These are phyloP conservation scores for Polydrusus tereticollis DNA, from an alignment of 2,888 invertebrate genomes.

Conservation along the genomic window DNA sequence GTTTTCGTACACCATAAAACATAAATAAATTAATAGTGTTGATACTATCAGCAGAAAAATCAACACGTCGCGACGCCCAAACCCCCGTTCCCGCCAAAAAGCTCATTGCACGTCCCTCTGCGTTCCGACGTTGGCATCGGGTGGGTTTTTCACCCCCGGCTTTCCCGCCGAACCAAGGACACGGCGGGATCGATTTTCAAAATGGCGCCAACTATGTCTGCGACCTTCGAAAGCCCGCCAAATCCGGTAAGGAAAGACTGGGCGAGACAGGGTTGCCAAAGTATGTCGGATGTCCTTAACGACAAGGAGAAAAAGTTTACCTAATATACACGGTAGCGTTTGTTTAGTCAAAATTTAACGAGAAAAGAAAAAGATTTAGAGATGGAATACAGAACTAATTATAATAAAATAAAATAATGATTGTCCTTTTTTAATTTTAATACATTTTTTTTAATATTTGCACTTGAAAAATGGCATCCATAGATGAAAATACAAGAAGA, in stretches of 20 bases:
- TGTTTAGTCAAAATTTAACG: too few relatives aligned
- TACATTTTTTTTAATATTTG: too few relatives aligned
- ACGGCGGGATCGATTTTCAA: conserved; percentile 44
- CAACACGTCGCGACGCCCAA: conserved; percentile 4
- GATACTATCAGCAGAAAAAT: neutral
- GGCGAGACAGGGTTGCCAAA: conserved; percentile 20
- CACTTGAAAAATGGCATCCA: too few relatives aligned
- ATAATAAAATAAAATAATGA: too few relatives aligned
- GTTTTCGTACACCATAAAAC: too few relatives aligned
- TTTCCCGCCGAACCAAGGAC: conserved; percentile 42
- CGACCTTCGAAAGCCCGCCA: conserved; percentile 47
- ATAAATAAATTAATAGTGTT: too few relatives aligned
- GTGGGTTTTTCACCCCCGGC: conserved; percentile 7
- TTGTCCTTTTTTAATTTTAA: neutral
- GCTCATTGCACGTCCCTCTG: neutral
- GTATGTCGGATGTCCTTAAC: neutral
- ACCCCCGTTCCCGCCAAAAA: conserved; percentile 33
- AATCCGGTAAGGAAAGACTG: conserved; percentile 29
- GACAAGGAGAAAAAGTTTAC: neutral
- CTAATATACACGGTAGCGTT: too few relatives aligned
- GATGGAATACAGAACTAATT: too few relatives aligned
- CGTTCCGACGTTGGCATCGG: neutral
- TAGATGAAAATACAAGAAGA: too few relatives aligned
- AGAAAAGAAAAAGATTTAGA: too few relatives aligned
- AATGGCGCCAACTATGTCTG: conserved; percentile 46